These are phyloP conservation scores for Mionectes macconnelli DNA, from an alignment of 2,113 vertebrate genomes.

Conservation along the genomic window DNA sequence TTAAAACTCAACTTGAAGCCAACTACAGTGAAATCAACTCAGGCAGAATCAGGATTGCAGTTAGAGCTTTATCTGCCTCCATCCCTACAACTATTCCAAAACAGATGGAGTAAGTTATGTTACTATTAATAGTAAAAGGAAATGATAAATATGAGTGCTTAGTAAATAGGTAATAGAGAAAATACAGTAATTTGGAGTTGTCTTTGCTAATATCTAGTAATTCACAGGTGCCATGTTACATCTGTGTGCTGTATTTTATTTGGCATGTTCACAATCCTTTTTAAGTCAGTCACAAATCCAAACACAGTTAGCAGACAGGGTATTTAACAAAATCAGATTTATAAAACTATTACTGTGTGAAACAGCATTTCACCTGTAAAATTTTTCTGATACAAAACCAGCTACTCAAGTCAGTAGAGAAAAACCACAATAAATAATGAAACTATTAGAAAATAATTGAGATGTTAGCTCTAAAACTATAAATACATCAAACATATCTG, in stretches of 20 bases:
- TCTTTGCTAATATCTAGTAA: constrained; percentile 45
- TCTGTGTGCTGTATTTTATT: constrained; percentile 23
- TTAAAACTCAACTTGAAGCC: not conserved
- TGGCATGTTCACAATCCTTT: constrained; percentile 43
- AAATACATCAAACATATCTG: not conserved
- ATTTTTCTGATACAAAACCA: constrained; percentile 1
- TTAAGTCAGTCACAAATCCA: constrained; percentile 46
- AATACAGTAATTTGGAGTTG: constrained; percentile 46
- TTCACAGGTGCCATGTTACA: constrained; percentile 48
- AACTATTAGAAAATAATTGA: constrained; percentile 5
- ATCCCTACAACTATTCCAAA: not conserved
- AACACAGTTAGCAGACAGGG: constrained; percentile 38
- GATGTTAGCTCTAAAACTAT: not conserved
- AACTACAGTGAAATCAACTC: not conserved
- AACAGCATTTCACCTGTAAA: not conserved
- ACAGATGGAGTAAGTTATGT: not conserved
- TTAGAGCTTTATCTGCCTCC: not conserved
- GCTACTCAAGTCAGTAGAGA: constrained; percentile 5
- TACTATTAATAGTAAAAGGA: constrained; percentile 39
- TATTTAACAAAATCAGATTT: constrained; percentile 43
- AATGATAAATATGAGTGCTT: not conserved
- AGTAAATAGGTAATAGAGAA: constrained; percentile 30
- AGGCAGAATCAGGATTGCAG: not conserved
- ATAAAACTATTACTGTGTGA: constrained; percentile 28
- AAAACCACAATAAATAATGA: not conserved